phyloP scores from a whole-genome alignment of 2,113 vertebrate genomes.

The Antechinus flavipes region DNA sequence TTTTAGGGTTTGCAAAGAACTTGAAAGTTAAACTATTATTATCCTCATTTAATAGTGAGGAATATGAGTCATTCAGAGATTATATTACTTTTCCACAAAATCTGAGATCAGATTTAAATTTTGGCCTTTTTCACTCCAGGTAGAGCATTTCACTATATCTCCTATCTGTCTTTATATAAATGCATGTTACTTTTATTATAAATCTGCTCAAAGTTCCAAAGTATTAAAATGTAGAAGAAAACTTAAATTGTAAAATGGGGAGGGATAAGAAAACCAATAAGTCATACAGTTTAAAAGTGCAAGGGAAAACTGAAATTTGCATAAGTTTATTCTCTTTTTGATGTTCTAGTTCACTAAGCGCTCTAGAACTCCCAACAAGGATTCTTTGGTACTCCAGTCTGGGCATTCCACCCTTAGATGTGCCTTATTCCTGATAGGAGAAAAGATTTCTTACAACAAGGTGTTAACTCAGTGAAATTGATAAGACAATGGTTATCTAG shows the following conservation, averaged over 20 bases:
- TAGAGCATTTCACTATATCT: background rate
- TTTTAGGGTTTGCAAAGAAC: no score
- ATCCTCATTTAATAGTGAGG: no score
- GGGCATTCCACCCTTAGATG: background rate
- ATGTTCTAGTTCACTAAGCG: background rate
- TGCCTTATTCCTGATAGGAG: background rate
- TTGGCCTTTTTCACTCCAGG: background rate
- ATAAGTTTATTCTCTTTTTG: background rate
- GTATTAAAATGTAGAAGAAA: background rate
- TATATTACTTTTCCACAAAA: no score
- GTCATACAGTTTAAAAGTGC: background rate
- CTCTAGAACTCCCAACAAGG: background rate
- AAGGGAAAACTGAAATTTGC: background rate
- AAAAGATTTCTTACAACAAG: no score
- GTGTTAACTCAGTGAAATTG: no score
- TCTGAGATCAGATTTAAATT: background rate
- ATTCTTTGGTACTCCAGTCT: background rate
- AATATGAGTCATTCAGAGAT: no score
- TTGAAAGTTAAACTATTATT: no score
- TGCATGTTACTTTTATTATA: background rate
- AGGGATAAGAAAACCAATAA: constrained; percentile 30
- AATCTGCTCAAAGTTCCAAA: background rate
- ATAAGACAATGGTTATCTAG: no score
- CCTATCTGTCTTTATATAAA: background rate
- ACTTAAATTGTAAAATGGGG: constrained; percentile 22